These are phyloP conservation scores for Coenonympha arcania DNA, from an alignment of 2,888 invertebrate genomes.

Conservation along the genomic window DNA sequence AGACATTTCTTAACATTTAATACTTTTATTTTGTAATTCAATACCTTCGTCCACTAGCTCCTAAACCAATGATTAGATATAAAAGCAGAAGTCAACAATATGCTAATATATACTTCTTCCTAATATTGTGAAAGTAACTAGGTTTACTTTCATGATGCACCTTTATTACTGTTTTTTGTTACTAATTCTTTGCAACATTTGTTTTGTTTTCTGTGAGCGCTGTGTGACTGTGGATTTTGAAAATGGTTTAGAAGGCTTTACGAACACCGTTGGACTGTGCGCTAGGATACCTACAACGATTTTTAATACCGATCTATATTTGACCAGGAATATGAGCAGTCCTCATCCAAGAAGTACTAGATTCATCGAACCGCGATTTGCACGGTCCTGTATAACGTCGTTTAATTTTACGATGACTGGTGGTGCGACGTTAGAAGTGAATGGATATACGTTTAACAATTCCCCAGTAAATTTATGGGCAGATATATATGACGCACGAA, in stretches of 20 bases:
- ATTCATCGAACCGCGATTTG: conserved; percentile 35
- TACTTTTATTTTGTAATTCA: background rate
- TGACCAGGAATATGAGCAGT: conserved; percentile 30
- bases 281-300: too few relatives aligned
- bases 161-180: conserved; percentile 12
- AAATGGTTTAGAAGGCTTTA: conserved; percentile 34
- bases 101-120: conserved; percentile 22
- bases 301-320: conserved; percentile 35
- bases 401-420: conserved; percentile 37
- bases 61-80: conserved; percentile 12
- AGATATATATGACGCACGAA: background rate
- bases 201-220: conserved; percentile 17
- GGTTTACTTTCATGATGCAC: background rate
- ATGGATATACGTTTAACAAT: conserved; percentile 15
- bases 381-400: conserved; percentile 39
- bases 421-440: conserved; percentile 34
- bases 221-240: conserved; percentile 44
- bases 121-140: background rate
- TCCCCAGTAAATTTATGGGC: background rate
- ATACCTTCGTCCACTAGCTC: background rate
- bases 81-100: conserved; percentile 24
- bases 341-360: conserved; percentile 32
- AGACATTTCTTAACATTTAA: too few relatives aligned
- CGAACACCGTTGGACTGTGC: conserved; percentile 31
- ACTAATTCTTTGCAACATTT: conserved; percentile 14